Base-by-base conservation (phyloP, 2,888 invertebrate species). In the Phymatocera aterrima region DNA sequence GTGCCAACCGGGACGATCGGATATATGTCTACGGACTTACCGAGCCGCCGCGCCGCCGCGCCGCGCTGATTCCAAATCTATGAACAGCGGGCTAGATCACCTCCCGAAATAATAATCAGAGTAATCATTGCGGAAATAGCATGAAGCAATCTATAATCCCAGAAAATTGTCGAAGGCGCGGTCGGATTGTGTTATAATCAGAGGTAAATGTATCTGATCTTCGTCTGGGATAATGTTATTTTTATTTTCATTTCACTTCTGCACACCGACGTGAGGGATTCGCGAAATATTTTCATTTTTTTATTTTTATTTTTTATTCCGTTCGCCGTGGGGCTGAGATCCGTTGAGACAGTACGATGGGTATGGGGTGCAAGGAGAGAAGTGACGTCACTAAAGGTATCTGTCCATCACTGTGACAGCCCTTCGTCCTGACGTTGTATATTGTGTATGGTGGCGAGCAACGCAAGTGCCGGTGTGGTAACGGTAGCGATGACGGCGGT, bases 371-470 rank as follows among this genome's bases (percentile, higher is more conserved):
- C 21, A 51, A 64, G 15, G 64, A 64, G 81, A 54, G 65, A 70
- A 80, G 80, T 81, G 81, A 82, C 79, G 80, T 81, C 79, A 80
- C 80, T 77, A 60, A 77, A 77, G 80, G 80, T 80, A 80, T 79
- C 80, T 80, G 82, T 85, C 83, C 68, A 82, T 85, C 85, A 85
- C 81, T 82, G 85, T 85, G 83, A 81, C 75, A 80, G 77, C 80
- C 18, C 60, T 74, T 72, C 48, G 46, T 34, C 57, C 34, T 28
- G 54, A 51, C 57, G 65, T 15, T 57, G 48, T 34, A 6, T 24
- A 28, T 68, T 5, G 24, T 40, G 46, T 40, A 40, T 28, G 10
- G 18, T 37, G 21, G 37, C 28, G 21, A 18, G 18, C 64, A 10
- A 64, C 28, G 21, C 28, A 57, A 57, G 57, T 57, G 64, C 64